Conservation (phyloP, 2,888 invertebrate species). For the Hemaris fuciformis region DNA sequence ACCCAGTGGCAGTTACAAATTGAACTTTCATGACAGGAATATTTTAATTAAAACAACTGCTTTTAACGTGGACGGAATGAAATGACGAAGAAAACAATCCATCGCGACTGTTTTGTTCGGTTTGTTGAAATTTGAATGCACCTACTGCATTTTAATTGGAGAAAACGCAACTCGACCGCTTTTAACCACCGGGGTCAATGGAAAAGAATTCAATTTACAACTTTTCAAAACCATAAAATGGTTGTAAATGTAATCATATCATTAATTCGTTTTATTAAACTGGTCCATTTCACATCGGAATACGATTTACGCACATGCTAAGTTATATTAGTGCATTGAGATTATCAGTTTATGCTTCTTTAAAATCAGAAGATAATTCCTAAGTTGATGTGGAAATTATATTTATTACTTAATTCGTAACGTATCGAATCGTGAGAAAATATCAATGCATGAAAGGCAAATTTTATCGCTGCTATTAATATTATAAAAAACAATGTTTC, state of each 20-base stretch:
- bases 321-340: neutral
- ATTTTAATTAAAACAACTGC: constrained; percentile 8
- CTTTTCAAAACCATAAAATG: constrained; percentile 29
- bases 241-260: constrained; percentile 28
- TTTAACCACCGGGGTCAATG: constrained; percentile 30
- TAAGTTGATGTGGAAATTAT: neutral
- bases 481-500: too few species aligned
- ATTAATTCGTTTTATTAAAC: constrained; percentile 9
- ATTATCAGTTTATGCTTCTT: neutral
- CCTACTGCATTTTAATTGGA: constrained; percentile 22
- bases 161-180: constrained; percentile 26
- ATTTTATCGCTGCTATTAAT: too few species aligned
- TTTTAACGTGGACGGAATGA: neutral
- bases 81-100: neutral
- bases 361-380: neutral
- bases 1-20: constrained; percentile 2
- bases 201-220: constrained; percentile 30
- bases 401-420: neutral
- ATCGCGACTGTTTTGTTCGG: neutral
- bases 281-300: neutral
- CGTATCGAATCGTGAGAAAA: too few species aligned
- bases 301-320: constrained; percentile 4
- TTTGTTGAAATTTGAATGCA: constrained; percentile 6
- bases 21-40: constrained; percentile 7
- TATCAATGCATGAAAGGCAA: neutral